phyloP scores from a whole-genome alignment of 2,797 vertebrate species.

The Tenualosa thibaudeaui region DNA sequence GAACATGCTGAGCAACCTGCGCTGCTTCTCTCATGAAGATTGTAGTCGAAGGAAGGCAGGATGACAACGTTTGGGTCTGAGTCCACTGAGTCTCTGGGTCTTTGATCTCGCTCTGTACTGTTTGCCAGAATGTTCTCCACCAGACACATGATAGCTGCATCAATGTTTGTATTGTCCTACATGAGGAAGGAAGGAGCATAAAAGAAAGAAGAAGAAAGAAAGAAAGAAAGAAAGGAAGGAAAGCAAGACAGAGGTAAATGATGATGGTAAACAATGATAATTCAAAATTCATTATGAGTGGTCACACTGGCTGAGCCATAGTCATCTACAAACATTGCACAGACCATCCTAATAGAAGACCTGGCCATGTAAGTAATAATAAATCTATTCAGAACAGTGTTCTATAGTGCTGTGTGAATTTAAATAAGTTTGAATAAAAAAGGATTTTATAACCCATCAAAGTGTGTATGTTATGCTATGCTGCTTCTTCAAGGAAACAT shows the following conservation, averaged over 20 bases:
- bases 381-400: too few relatives aligned
- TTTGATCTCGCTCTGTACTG: constrained; percentile 54
- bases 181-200: not conserved
- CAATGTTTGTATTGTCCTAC: constrained; percentile 80
- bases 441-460: too few relatives aligned
- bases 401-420: too few relatives aligned
- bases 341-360: not conserved
- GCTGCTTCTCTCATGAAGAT: constrained; percentile 51
- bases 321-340: not conserved
- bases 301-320: not conserved
- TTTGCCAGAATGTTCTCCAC: constrained; percentile 72
- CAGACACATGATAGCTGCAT: constrained; percentile 72
- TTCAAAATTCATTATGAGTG: not conserved
- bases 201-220: not conserved
- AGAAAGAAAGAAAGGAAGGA: not conserved
- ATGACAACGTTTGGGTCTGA: constrained; percentile 60
- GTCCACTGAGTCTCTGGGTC: constrained; percentile 31
- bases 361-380: not conserved
- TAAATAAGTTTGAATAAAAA: too few relatives aligned
- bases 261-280: too few relatives aligned
- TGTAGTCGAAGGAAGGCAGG: constrained; percentile 67
- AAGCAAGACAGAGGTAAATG: not conserved
- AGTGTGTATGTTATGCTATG: too few relatives aligned
- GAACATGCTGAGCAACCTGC: constrained; percentile 63
- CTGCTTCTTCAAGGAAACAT: not conserved